Conservation (phyloP, 2,888 invertebrate species). For the Epinotia demarniana region DNA sequence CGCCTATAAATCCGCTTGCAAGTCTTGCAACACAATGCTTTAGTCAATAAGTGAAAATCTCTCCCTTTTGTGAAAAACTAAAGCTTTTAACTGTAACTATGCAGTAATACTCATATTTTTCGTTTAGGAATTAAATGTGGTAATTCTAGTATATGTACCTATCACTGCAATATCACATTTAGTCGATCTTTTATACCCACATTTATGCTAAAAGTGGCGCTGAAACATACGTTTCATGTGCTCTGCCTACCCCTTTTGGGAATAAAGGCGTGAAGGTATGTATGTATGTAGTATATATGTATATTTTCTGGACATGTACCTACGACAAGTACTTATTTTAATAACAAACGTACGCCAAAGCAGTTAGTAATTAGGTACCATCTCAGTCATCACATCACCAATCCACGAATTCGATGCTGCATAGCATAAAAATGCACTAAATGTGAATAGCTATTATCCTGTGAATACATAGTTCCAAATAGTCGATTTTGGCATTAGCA, state of each 20-base stretch:
- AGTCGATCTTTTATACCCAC: too few relatives aligned
- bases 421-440: neutral
- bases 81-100: neutral
- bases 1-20: conserved; percentile 16
- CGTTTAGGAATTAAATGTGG: neutral
- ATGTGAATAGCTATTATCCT: neutral
- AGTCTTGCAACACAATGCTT: conserved; percentile 17
- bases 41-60: conserved; percentile 1
- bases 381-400: neutral
- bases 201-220: too few relatives aligned
- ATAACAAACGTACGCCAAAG: too few relatives aligned
- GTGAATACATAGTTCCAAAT: neutral
- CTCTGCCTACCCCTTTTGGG: too few relatives aligned
- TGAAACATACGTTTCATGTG: too few relatives aligned
- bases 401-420: neutral
- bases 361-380: too few relatives aligned
- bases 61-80: neutral
- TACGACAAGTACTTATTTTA: too few relatives aligned
- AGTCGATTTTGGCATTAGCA: neutral
- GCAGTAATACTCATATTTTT: neutral
- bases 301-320: too few relatives aligned
- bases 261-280: too few relatives aligned
- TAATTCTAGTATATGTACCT: too few relatives aligned
- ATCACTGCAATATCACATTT: too few relatives aligned
- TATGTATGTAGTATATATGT: too few relatives aligned